Evolutionary conservation across 2,797 vertebrate genomes (phyloP).

Genomic region (Philypnodon macrostomus): DNA sequence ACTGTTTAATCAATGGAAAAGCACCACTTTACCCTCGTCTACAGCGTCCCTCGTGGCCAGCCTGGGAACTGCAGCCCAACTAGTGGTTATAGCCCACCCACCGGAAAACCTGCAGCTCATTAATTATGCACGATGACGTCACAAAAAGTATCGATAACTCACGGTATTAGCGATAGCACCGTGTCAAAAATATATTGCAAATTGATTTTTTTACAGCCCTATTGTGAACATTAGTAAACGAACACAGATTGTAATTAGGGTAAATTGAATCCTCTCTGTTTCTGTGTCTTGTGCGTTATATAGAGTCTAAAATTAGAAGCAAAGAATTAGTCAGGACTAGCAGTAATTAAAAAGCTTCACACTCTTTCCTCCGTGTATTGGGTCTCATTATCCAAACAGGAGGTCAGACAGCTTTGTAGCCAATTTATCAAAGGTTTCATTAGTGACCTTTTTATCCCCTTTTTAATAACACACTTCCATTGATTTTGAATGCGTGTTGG

Average conservation of each 20-base stretch:
- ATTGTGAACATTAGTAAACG: not conserved
- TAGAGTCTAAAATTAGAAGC: slow-evolving; percentile 18
- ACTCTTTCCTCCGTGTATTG: slow-evolving; percentile 16
- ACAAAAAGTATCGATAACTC: too few relatives aligned
- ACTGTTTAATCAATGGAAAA: too few relatives aligned
- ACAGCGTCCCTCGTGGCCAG: too few relatives aligned
- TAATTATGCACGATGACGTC: too few relatives aligned
- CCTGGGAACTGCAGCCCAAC: too few relatives aligned
- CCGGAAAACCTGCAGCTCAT: too few relatives aligned
- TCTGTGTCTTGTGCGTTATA: slow-evolving; percentile 6
- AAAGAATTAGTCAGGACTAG: slow-evolving; percentile 28
- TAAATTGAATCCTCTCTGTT: slow-evolving; percentile 1
- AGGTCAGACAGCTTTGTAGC: slow-evolving; percentile 43
- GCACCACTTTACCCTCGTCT: too few relatives aligned
- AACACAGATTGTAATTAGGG: slow-evolving; percentile 1
- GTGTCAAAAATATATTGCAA: too few relatives aligned
- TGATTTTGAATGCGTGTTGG: slow-evolving; percentile 36
- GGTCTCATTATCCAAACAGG: slow-evolving; percentile 46
- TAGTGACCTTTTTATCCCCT: slow-evolving; percentile 49
- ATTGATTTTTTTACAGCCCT: too few relatives aligned
- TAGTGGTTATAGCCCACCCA: too few relatives aligned
- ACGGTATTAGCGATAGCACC: too few relatives aligned
- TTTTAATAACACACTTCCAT: slow-evolving; percentile 39
- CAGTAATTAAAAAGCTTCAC: slow-evolving; percentile 20
- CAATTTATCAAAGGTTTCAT: slow-evolving; percentile 56